These are phyloP conservation scores for Crotalus viridis DNA, from an alignment of 2,113 vertebrate genomes.

Conservation along the genomic window DNA sequence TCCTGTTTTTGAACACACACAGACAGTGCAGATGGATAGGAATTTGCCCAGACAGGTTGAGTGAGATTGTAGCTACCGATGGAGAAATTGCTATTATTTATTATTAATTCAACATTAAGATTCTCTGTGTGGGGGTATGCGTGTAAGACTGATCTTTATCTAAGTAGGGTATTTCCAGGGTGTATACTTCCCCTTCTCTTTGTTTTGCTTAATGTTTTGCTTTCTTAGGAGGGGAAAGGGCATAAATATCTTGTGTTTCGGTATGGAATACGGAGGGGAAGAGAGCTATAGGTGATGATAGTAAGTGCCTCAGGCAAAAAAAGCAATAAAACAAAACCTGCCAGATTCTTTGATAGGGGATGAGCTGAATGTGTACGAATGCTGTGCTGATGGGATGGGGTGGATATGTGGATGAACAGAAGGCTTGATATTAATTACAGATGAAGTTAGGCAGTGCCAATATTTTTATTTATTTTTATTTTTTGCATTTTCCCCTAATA, in stretches of 20 bases:
- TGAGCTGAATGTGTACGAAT: slow-evolving; percentile 24
- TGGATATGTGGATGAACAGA: slow-evolving; percentile 10
- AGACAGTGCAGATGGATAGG: not conserved
- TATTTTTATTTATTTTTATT: not conserved
- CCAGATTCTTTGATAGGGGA: not conserved
- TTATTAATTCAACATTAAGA: not conserved
- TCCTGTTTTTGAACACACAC: slow-evolving; percentile 11
- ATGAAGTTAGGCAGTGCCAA: not conserved
- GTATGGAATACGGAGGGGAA: slow-evolving; percentile 1
- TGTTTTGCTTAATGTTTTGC: not conserved
- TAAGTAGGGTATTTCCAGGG: not conserved
- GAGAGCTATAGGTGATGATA: slow-evolving; percentile 49
- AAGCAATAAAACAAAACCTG: slow-evolving; percentile 18
- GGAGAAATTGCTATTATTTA: not conserved
- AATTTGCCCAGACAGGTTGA: slow-evolving; percentile 3
- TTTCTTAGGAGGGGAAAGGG: not conserved
- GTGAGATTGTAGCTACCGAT: not conserved
- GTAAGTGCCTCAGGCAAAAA: slow-evolving; percentile 57
- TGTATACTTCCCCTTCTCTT: not conserved
- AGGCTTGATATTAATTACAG: slow-evolving; percentile 23
- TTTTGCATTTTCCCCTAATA: not conserved
- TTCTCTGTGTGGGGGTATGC: not conserved
- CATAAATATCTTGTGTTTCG: slow-evolving; percentile 47
- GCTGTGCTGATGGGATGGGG: not conserved
- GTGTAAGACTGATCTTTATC: not conserved